These are phyloP conservation scores for human (Homo sapiens) DNA, from an alignment of 2,113 vertebrate genomes.

Conservation along the genomic window DNA sequence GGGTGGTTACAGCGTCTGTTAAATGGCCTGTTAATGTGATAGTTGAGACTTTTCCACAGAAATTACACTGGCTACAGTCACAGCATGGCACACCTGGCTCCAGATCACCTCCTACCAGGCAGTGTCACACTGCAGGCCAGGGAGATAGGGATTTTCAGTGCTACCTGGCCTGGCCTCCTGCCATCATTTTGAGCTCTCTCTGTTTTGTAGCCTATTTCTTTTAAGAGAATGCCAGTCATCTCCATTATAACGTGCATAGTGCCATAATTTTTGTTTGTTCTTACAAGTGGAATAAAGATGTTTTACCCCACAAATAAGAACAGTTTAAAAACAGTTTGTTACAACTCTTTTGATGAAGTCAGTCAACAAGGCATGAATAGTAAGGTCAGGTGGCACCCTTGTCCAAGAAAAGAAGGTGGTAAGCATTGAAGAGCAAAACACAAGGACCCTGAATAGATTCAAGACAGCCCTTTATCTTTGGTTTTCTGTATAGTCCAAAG, in stretches of 20 bases:
- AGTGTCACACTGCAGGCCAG: background rate
- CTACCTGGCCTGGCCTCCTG: background rate
- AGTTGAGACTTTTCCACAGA: conserved; percentile 56
- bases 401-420: background rate
- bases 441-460: background rate
- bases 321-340: background rate
- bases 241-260: conserved; percentile 71
- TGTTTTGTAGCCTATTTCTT: conserved; percentile 66
- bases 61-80: conserved; percentile 42
- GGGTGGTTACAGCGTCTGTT: background rate
- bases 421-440: background rate
- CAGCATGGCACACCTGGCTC: conserved; percentile 55
- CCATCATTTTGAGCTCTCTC: background rate
- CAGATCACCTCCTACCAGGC: conserved; percentile 48
- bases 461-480: background rate
- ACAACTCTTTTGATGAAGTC: background rate
- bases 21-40: conserved; percentile 60
- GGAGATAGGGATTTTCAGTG: background rate
- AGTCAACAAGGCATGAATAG: background rate
- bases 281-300: conserved; percentile 74
- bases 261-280: conserved; percentile 77
- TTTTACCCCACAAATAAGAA: background rate
- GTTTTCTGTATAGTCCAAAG: background rate
- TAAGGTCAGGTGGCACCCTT: background rate
- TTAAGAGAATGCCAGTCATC: conserved; percentile 67